These are phyloP conservation scores for Podargus strigoides DNA, from an alignment of 2,797 vertebrate species.

Conservation along the genomic window DNA sequence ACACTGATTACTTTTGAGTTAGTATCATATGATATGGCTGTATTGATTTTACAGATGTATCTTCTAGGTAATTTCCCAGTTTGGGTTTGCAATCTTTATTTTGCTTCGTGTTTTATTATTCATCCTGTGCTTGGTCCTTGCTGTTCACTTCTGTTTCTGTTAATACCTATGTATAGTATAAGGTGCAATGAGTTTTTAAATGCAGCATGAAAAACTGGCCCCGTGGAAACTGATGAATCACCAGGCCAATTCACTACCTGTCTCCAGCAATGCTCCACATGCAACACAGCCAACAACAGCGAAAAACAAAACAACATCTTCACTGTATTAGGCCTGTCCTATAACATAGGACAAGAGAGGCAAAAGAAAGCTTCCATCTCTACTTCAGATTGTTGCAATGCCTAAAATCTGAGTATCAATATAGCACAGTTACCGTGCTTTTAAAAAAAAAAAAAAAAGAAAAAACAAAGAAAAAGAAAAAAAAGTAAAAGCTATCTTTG, in stretches of 20 bases:
- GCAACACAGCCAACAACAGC: not conserved
- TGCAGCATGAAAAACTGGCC: not conserved
- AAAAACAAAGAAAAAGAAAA: not conserved
- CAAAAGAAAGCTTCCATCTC: not conserved
- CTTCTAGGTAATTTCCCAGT: not conserved
- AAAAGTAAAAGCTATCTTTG: not conserved
- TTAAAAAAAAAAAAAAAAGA: too few relatives aligned
- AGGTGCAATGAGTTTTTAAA: not conserved
- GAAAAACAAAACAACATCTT: not conserved
- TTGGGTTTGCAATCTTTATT: not conserved
- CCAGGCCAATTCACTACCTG: not conserved
- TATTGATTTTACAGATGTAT: conserved; percentile 5
- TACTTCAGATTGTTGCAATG: not conserved
- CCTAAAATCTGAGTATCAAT: not conserved
- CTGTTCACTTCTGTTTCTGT: not conserved
- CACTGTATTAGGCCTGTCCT: not conserved
- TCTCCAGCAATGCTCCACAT: not conserved
- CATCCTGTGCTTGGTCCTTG: not conserved
- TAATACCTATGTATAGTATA: not conserved
- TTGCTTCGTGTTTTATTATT: not conserved
- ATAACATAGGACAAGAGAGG: not conserved
- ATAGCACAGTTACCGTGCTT: not conserved
- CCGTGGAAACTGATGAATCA: not conserved
- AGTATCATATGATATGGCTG: not conserved
- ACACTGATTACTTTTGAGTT: not conserved